A percentile compares a stretch with the other conserved stretches of the same genome.
Conservation (phyloP, 2,888 invertebrate genomes). For the Sphecodes monilicornis region DNA sequence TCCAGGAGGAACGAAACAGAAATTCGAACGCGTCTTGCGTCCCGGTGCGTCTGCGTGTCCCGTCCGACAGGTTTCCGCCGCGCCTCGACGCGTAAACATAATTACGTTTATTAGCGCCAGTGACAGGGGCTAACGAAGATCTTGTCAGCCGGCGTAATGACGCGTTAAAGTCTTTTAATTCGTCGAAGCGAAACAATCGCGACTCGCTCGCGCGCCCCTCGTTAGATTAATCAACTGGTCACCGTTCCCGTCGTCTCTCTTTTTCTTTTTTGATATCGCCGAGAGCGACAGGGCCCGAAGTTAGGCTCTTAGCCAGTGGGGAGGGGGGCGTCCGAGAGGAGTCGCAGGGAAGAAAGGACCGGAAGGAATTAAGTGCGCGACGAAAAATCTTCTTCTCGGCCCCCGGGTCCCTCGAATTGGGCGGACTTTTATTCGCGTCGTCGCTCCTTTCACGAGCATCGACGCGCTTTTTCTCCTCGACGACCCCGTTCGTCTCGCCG, state of each 20-base stretch:
- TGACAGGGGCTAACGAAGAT: slow-evolving; percentile 43
- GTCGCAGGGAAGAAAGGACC: slow-evolving; percentile 25
- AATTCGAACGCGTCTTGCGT: slow-evolving; percentile 31
- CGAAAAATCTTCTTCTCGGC: slow-evolving; percentile 60
- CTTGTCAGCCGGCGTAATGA: slow-evolving; percentile 38
- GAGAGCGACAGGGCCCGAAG: neutral
- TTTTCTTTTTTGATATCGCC: slow-evolving; percentile 41
- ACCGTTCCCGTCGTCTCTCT: slow-evolving; percentile 4
- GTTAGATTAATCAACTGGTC: slow-evolving; percentile 63
- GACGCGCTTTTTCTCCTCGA: slow-evolving; percentile 37
- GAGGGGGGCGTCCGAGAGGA: neutral
- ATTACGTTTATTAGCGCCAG: slow-evolving; percentile 43
- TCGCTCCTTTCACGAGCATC: slow-evolving; percentile 63
- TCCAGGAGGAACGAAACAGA: neutral
- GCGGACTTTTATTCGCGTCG: slow-evolving; percentile 63
- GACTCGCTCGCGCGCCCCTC: slow-evolving; percentile 38
- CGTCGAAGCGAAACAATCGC: slow-evolving; percentile 43
- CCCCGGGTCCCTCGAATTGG: slow-evolving; percentile 54
- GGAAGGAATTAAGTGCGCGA: slow-evolving; percentile 70
- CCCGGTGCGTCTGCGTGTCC: neutral
- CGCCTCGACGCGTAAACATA: slow-evolving; percentile 31
- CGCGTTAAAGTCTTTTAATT: slow-evolving; percentile 58
- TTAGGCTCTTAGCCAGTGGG: neutral
- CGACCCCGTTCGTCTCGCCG: slow-evolving; percentile 19
- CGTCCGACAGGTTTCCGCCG: neutral